These are phyloP conservation scores for Furnarius figulus DNA, from an alignment of 2,113 vertebrate species.

Conservation along the genomic window DNA sequence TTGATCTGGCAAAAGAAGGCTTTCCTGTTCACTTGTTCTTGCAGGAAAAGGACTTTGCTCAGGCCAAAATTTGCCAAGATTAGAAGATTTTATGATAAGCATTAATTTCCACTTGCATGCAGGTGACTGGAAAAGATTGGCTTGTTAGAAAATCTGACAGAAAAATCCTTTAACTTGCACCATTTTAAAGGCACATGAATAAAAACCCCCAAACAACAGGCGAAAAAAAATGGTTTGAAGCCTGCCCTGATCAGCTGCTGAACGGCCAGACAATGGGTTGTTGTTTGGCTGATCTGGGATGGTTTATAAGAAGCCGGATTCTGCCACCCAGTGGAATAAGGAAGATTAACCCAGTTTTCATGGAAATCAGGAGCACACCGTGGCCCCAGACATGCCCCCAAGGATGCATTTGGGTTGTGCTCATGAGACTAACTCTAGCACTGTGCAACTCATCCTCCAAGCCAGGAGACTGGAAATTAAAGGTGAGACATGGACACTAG, in stretches of 20 bases:
- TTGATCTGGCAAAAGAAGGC: neutral
- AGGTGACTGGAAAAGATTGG: neutral
- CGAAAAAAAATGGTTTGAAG: neutral
- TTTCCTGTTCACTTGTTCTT: neutral
- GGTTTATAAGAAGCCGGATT: neutral
- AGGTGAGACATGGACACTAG: neutral
- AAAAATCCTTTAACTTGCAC: neutral
- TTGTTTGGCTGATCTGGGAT: neutral
- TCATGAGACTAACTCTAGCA: neutral
- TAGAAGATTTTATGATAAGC: neutral
- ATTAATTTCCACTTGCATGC: neutral
- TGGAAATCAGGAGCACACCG: neutral
- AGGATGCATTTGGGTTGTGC: neutral
- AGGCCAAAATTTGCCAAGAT: neutral
- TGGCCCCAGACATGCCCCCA: rapidly evolving
- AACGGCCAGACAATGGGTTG: neutral
- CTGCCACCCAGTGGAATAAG: slow-evolving; percentile 51
- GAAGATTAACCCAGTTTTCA: neutral
- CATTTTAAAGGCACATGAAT: slow-evolving; percentile 24
- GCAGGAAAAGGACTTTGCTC: neutral
- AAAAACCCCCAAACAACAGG: neutral
- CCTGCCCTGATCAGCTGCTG: neutral
- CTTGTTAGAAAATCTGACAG: neutral
- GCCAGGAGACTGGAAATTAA: neutral
- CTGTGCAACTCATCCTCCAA: neutral